Base-by-base conservation (phyloP, 2,888 invertebrate genomes). In the Andrena praecox region DNA sequence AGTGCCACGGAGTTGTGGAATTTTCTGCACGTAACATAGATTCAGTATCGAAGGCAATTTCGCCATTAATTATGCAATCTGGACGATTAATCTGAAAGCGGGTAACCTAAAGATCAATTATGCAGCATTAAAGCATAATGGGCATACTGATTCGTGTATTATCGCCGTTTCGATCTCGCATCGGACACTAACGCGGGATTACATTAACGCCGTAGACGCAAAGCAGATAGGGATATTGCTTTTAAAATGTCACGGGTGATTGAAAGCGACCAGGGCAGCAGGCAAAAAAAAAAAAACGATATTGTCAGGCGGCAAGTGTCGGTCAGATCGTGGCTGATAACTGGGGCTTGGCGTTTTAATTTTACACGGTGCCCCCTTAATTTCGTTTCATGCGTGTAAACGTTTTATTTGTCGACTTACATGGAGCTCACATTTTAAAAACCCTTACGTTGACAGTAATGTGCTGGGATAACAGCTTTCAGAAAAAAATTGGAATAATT, bases 101-200 rank as follows among this genome's bases (percentile, higher is more conserved):
- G 29, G 42, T 54, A 56, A 63, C 31, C 12, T 20, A 20, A 7
- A 71, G 56, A 56, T 64, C 33, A 77, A 67, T 77, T 77, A 77
- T 16, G 31, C 7, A 52, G 60, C 71, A 71, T 56, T 77, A 66
- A 77, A 77, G 59, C 56, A 59, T 77, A 77, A 77, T 71, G 64
- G 59, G 56, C 35, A 33, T 42, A 71, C 8, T 16, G 48, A 74
- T 74, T 78, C 27, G 29, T 20, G 42, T 35, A 29, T 35, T 73
- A 77, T 73, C 69, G 50, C 27, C 10, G 16, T 54, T 64, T 54
- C 42, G 33, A 69, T 69, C 68, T 68, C 33, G 24, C 1, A n/a
- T 48, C 16, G 20, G 42, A 27, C 27, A 63, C 56, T 56, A 71
- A 71, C 8, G 3, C 35, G 2, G 48, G 31, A 50, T 64, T 48